Base-by-base conservation (phyloP, 2,888 invertebrate genomes). In the Ellobium chinense region DNA sequence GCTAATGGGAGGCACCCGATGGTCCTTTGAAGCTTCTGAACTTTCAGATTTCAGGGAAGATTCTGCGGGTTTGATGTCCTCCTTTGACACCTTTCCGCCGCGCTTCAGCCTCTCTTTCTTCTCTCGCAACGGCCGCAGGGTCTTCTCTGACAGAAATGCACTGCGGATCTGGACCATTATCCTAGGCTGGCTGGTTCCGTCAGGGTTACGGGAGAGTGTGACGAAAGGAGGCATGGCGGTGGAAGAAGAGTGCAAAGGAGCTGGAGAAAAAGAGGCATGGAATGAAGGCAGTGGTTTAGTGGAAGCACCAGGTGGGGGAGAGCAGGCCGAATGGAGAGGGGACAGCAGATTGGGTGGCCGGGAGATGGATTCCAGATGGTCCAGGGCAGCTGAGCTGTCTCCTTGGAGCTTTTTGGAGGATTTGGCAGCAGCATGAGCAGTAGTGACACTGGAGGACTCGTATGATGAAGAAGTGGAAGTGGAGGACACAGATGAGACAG, bases 231-330 rank as follows among this genome's bases (percentile, higher is more conserved):
- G 68, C 37, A 37, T 68, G 39, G 21, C 18, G 0, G 63, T 24
- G 54, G 65, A 18, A 29, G 75, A 63, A 36, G 77, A 27, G 29
- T 56, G 66, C 24, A 58, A n/a, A 18, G 68, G 68, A 14, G 68
- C 37, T 1, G 77, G 77, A 4, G 75, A 75, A 31, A 77, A 77
- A 4, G 77, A 77, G 24, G 58, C 31, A 18, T 34, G 68, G 77
- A 77, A 77, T 58, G 77, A 29, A 56, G 77, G 77, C 18, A 77
- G 58, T 24, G 77, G 77, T 77, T 68, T 77, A 12, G 68, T 58
- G 60, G 77, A 77, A 68, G 56, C 36, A 31, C 58, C 62, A 34
- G 68, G 31, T 21, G 77, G 66, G 21, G 68, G 56, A 0, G 76
- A 63, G 37, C 29, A 77, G n/a, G 68, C 36, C 5, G 56, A 27